Evolutionary conservation across 2,113 vertebrate genomes (phyloP), one percentile per base, ranked within the genome.

Genomic region (Regulus satrapa): DNA sequence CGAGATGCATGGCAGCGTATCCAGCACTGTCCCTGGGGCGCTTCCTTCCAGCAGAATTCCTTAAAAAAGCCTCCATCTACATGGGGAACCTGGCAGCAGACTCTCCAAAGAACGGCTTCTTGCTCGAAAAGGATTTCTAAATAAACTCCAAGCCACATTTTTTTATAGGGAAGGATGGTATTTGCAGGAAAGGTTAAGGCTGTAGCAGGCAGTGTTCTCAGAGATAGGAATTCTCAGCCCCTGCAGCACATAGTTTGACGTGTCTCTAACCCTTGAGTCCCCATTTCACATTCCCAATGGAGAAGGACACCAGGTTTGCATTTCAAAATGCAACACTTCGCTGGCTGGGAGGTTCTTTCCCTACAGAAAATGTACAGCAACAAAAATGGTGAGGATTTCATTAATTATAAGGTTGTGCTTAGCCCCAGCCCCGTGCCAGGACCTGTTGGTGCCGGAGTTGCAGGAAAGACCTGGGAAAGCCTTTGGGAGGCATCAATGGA

Each of bases 131-230:
- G 88, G 88, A 95, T 93, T 95, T 91, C 68, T 84, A 96, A 90
- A 87, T 86, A 61, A 95, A 94, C 85, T 95, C 85, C 95, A 89
- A 95, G 63, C 92, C 88, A 46, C 88, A 38, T 90, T 97, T 90
- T 97, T 94, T 96, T 95, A 94, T 89, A 95, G 95, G 86, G 83
- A 40, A 94, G 74, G 88, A 92, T 94, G 92, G 64, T 77, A 96
- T 96, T 97, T 97, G 91, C 92, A 95, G 93, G 52, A 94, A 96
- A 96, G 96, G 91, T 83, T 91, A 87, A 73, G 83, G 87, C 95
- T 92, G 36, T 89, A 54, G 92, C 84, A 94, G 89, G 77, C 64
- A 24, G 69, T 92, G 90, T 96, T 97, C 96, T 94, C 1, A 9
- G 96, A 97, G 96, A 95, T 41, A 69, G 94, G 96, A 94, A 96